These are phyloP conservation scores for Anguilla obscura DNA, from an alignment of 2,797 vertebrate species.

Conservation along the genomic window DNA sequence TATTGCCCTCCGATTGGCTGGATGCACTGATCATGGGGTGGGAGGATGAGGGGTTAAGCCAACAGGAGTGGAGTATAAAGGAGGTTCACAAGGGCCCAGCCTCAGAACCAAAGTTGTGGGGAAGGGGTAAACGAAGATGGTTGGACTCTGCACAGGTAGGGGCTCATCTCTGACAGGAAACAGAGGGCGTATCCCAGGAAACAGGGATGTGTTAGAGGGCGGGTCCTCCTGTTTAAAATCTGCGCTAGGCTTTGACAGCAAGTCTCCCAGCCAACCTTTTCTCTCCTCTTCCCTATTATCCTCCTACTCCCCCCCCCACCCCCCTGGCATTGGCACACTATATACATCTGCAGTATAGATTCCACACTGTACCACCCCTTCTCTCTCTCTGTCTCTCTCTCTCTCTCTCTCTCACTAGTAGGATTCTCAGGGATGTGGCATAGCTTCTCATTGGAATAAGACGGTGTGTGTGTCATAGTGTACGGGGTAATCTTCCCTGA, in stretches of 20 bases:
- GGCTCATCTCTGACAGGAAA: background rate
- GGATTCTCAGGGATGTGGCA: too few species aligned
- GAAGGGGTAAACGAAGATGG: background rate
- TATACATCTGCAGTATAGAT: too few species aligned
- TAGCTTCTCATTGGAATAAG: too few species aligned
- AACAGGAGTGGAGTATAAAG: background rate
- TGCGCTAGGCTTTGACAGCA: too few species aligned
- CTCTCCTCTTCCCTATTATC: background rate
- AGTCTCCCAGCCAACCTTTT: background rate
- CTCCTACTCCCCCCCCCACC: too few species aligned
- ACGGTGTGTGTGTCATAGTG: too few species aligned
- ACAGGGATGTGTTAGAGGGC: background rate
- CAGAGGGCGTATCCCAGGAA: background rate
- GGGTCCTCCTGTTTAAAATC: background rate
- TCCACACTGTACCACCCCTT: too few species aligned
- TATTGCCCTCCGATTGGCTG: background rate
- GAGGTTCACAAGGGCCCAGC: background rate
- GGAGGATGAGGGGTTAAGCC: background rate
- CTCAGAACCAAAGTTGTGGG: background rate
- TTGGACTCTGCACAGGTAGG: background rate
- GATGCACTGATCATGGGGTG: background rate
- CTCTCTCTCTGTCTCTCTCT: constrained; percentile 2
- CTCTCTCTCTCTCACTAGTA: constrained; percentile 28
- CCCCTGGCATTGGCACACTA: too few species aligned
- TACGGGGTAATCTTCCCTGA: too few species aligned